Conservation (phyloP, 2,797 vertebrate genomes). For the Alosa sapidissima region DNA sequence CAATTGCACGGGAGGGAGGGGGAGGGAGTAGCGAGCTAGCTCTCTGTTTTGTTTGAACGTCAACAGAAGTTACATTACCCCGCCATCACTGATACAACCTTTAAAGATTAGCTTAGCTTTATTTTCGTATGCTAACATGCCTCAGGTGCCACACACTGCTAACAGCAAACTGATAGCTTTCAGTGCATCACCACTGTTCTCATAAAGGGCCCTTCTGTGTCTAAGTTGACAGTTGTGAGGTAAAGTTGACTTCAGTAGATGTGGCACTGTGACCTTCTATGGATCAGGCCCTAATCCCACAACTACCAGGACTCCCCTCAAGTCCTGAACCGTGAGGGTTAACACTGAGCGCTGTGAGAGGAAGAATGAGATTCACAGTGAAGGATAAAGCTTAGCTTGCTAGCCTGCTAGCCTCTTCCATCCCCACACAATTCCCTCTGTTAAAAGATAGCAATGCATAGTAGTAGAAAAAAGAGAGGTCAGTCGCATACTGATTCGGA, state of each 20-base stretch:
- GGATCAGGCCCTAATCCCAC: background rate
- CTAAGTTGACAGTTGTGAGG: no score
- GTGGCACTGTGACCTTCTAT: background rate
- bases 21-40: no score
- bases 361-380: conserved; percentile 64
- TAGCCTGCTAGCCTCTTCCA: background rate
- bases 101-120: no score
- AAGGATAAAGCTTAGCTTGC: conserved; percentile 48
- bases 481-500: conserved; percentile 34
- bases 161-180: no score
- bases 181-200: background rate
- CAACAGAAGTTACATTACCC: no score
- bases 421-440: background rate
- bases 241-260: background rate
- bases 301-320: background rate
- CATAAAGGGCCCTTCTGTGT: background rate
- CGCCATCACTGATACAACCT: background rate
- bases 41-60: no score
- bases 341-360: background rate
- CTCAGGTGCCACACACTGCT: no score
- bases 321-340: background rate
- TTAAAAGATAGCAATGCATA: conserved; percentile 66
- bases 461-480: conserved; percentile 53
- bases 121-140: no score
- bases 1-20: no score